phyloP scores from a whole-genome alignment of 2,113 vertebrate genomes.

The Lasiurus borealis region DNA sequence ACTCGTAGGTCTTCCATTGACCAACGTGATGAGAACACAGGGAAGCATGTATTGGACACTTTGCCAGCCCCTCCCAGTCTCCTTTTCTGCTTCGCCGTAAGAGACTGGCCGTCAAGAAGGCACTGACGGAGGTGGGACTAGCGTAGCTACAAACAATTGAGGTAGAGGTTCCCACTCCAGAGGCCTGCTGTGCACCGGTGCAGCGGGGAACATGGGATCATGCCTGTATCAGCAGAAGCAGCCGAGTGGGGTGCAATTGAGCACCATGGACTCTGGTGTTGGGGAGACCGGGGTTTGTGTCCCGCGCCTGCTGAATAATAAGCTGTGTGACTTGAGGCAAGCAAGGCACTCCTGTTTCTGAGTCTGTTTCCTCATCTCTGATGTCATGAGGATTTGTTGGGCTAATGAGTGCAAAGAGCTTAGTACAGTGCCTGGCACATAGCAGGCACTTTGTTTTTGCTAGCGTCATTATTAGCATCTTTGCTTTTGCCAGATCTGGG shows the following conservation, averaged over 20 bases:
- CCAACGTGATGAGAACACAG: not conserved
- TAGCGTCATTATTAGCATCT: not conserved
- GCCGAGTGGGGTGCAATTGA: not conserved
- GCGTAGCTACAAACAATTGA: not conserved
- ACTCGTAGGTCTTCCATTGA: not conserved
- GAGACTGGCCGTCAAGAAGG: not conserved
- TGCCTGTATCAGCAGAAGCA: not conserved
- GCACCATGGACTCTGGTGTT: not conserved
- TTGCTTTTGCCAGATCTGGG: slow-evolving; percentile 4
- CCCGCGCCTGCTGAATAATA: slow-evolving; percentile 6
- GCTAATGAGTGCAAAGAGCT: not conserved
- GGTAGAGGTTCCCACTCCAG: not conserved
- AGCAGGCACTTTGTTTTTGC: not conserved
- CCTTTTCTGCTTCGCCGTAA: not conserved
- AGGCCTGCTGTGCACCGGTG: not conserved
- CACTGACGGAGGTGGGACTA: not conserved
- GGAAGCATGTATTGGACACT: not conserved
- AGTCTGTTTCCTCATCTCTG: not conserved
- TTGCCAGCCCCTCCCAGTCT: not conserved
- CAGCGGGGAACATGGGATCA: not conserved
- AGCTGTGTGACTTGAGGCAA: not conserved
- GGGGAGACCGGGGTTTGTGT: not conserved
- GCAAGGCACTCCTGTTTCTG: not conserved
- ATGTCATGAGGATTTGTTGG: not conserved
- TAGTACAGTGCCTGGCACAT: not conserved